phyloP scores from a whole-genome alignment of 2,113 vertebrate species.

The Cyrtonyx montezumae region DNA sequence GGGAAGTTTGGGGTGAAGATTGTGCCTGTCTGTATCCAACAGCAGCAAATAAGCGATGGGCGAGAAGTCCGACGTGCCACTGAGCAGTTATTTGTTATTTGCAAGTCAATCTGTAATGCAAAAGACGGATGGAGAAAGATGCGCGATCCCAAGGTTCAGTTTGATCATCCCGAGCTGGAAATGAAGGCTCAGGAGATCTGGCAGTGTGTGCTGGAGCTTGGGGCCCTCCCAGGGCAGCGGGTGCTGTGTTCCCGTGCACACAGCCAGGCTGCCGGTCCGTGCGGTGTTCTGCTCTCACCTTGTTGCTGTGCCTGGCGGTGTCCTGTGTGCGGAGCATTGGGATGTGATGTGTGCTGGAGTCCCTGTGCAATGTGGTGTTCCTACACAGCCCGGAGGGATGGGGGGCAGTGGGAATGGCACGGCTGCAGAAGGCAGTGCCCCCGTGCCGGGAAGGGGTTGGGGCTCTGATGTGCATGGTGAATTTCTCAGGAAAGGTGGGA shows the following conservation, averaged over 20 bases:
- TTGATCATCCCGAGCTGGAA: not conserved
- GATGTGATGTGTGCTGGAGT: not conserved
- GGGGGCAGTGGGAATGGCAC: not conserved
- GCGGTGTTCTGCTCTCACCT: not conserved
- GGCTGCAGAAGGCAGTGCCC: not conserved
- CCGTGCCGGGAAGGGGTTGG: rapidly evolving
- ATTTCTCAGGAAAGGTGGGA: not conserved
- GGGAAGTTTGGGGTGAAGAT: not conserved
- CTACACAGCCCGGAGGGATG: not conserved
- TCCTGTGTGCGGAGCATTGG: not conserved
- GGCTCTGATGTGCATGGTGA: not conserved
- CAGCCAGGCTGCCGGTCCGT: not conserved
- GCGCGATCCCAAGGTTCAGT: not conserved
- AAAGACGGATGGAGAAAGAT: conserved; percentile 19
- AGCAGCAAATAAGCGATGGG: conserved; percentile 12
- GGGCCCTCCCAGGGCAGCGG: not conserved
- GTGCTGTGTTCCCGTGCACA: not conserved
- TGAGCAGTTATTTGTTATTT: conserved; percentile 45
- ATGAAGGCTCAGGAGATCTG: not conserved
- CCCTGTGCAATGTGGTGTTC: not conserved
- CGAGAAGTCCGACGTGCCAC: not conserved
- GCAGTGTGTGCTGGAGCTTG: not conserved
- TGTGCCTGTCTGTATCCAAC: not conserved
- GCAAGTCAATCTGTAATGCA: conserved; percentile 46
- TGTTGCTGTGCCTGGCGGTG: not conserved